Conservation (phyloP, 2,113 vertebrate genomes). For the Tachuris rubrigastra region DNA sequence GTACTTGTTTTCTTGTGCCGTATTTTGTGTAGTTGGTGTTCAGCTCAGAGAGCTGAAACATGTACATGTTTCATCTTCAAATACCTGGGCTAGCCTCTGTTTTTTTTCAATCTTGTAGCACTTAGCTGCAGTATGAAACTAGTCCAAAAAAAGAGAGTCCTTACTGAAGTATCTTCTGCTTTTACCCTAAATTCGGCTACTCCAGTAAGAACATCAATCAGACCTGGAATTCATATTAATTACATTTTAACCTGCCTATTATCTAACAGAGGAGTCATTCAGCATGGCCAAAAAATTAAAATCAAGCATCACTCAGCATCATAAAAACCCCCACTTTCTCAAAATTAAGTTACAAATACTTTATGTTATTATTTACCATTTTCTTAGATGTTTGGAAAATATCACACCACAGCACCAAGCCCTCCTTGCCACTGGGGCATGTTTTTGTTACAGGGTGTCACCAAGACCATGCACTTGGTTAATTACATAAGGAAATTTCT, state of each 20-base stretch:
- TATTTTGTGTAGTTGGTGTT: background rate
- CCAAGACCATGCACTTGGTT: background rate
- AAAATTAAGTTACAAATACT: background rate
- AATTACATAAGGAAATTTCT: background rate
- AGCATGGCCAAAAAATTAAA: background rate
- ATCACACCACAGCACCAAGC: background rate
- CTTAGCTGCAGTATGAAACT: background rate
- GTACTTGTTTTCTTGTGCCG: fast-evolving
- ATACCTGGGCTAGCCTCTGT: background rate
- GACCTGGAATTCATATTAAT: background rate
- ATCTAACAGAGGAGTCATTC: background rate
- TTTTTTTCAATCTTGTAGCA: background rate
- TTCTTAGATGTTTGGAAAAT: background rate
- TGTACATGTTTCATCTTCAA: background rate
- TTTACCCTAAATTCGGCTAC: background rate
- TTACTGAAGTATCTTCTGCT: background rate
- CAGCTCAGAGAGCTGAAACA: background rate
- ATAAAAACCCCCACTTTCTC: background rate
- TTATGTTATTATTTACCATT: background rate
- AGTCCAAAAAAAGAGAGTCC: background rate
- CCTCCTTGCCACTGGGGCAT: background rate
- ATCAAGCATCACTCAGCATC: background rate
- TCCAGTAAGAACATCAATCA: background rate
- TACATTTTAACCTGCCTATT: background rate
- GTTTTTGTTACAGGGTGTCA: background rate